Base-by-base conservation (phyloP, 1,140 invertebrate species). In the Chrysopa pallens region DNA sequence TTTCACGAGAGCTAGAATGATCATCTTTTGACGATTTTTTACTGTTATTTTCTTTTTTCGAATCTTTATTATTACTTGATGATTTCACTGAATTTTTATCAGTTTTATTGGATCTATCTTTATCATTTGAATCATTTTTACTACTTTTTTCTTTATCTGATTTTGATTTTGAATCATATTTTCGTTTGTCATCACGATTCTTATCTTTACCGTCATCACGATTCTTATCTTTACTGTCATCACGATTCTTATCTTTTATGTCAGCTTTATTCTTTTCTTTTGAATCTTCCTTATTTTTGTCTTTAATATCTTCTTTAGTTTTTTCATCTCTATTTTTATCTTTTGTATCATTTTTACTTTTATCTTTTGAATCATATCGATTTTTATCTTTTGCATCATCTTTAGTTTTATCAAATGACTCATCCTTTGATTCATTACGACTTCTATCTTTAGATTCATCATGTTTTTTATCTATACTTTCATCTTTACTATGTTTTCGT, bases 1-100 rank as follows among this genome's bases (percentile, higher is more conserved):
- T 62, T 4, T 63, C 61, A 29, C 66, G 69, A 11, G 67, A 54
- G 50, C 68, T 68, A 46, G 67, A 70, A 52, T 71, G 68, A 56
- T 73, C 70, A 49, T 72, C 69, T 47, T 56, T 54, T 17, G 36
- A 41, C 27, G 53, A 52, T 42, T 64, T 63, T 46, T 64, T 65
- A 44, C 65, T 65, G 36, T 9, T 33, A 33, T 8, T 11, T 33
- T 60, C 56, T n/a, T 52, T 54, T 1, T 43, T 46, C 27, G 50
- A 47, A 47, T 61, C 52, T 41, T 54, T 59, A 29, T 48, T 40
- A 11, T 28, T 29, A 11, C 36, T 38, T 13, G 35, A 28, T 33
- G 28, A n/a, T 8, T 45, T 44, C 43, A 37, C 44, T 27, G 41
- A 36, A 11, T 8, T 23, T 29, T 36, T 12, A 2, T 12, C n/a